Conservation (phyloP, 2,113 vertebrate genomes). For the Nothoprocta perdicaria region DNA sequence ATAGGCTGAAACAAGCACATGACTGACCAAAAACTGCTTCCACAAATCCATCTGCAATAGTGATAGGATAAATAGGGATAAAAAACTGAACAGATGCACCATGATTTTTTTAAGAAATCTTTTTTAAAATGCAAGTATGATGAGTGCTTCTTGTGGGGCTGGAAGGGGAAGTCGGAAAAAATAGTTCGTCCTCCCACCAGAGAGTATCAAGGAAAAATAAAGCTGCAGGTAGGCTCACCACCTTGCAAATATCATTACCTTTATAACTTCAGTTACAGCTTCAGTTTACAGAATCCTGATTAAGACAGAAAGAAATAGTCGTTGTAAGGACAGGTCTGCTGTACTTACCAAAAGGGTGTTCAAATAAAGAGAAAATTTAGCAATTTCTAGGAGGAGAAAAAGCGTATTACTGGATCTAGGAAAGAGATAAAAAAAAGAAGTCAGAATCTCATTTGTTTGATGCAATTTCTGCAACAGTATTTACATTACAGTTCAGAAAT, state of each 20-base stretch:
- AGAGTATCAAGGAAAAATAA: not conserved
- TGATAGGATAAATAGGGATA: not conserved
- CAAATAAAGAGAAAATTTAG: not conserved
- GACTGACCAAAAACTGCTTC: not conserved
- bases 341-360: slow-evolving; percentile 12
- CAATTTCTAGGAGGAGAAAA: not conserved
- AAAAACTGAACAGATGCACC: not conserved
- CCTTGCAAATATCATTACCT: not conserved
- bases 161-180: not conserved
- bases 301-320: not conserved
- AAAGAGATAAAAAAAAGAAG: not conserved
- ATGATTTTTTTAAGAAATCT: not conserved
- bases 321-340: not conserved
- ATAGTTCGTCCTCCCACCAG: not conserved
- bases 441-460: not conserved
- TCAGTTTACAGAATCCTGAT: not conserved
- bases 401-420: slow-evolving; percentile 21
- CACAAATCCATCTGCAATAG: not conserved
- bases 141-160: not conserved
- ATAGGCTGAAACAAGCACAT: not conserved
- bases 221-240: not conserved
- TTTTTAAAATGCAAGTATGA: not conserved
- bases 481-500: not conserved
- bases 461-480: not conserved
- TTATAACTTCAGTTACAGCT: not conserved